phyloP scores from a whole-genome alignment of 53 echinoderm and acorn worm species.

The Glandiceps talaboti region DNA sequence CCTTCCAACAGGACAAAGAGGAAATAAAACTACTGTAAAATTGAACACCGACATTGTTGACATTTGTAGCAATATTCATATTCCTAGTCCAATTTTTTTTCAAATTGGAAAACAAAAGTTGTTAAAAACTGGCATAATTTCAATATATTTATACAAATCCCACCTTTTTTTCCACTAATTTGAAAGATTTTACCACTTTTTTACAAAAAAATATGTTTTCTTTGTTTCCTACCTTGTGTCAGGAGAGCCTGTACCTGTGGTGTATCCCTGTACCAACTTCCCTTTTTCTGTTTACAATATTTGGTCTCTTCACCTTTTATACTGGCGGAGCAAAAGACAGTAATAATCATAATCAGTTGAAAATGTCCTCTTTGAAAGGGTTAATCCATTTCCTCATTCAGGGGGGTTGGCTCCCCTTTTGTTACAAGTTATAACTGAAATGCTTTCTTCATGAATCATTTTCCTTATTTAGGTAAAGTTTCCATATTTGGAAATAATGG shows the following conservation, averaged over 20 bases:
- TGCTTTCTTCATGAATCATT: neutral
- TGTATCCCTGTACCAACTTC: neutral
- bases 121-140: no score
- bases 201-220: no score
- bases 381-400: neutral
- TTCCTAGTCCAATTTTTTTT: no score
- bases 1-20: no score
- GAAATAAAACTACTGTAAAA: no score
- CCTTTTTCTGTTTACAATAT: neutral
- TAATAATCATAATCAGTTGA: neutral
- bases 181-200: neutral
- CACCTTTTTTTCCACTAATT: no score
- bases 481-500: neutral
- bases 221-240: neutral
- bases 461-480: neutral
- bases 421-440: neutral
- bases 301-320: neutral
- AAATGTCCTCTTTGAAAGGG: neutral
- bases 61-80: no score
- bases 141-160: no score
- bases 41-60: no score
- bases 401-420: neutral
- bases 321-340: neutral
- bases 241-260: neutral
- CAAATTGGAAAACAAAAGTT: no score